phyloP scores from a whole-genome alignment of 2,888 invertebrate species.

The Sesia apiformis region DNA sequence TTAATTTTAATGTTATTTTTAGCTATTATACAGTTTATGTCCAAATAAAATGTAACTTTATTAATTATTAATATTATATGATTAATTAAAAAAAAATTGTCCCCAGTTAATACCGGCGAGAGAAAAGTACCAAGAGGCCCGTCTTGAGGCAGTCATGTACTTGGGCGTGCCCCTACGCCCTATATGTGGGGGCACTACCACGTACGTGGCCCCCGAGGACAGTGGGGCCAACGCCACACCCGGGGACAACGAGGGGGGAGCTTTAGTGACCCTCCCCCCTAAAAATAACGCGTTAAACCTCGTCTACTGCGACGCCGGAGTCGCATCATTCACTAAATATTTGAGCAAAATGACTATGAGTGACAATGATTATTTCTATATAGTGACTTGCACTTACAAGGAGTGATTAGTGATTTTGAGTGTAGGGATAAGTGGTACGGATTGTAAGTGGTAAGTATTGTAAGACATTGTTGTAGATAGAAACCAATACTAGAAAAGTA shows the following conservation, averaged over 20 bases:
- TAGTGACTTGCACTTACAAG: slow-evolving; percentile 45
- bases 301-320: slow-evolving; percentile 73
- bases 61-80: no score
- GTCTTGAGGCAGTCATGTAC: slow-evolving; percentile 44
- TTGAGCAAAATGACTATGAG: slow-evolving; percentile 38
- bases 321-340: slow-evolving; percentile 63
- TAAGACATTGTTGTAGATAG: no score
- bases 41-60: not conserved
- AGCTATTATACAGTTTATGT: no score
- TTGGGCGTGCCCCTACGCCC: slow-evolving; percentile 32
- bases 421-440: no score
- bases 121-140: slow-evolving; percentile 33
- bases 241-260: slow-evolving; percentile 5
- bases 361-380: slow-evolving; percentile 35
- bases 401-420: slow-evolving; percentile 18
- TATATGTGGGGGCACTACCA: slow-evolving; percentile 32
- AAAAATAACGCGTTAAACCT: slow-evolving; percentile 80
- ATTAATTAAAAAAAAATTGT: no score
- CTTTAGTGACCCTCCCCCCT: slow-evolving; percentile 77
- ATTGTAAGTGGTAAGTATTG: no score
- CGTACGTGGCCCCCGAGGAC: slow-evolving; percentile 55
- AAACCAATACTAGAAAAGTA: no score
- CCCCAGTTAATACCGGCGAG: slow-evolving; percentile 57
- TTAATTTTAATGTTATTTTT: no score
- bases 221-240: slow-evolving; percentile 7